These are phyloP conservation scores for Protobothrops mucrosquamatus DNA, from an alignment of 2,113 vertebrate species.

Conservation along the genomic window DNA sequence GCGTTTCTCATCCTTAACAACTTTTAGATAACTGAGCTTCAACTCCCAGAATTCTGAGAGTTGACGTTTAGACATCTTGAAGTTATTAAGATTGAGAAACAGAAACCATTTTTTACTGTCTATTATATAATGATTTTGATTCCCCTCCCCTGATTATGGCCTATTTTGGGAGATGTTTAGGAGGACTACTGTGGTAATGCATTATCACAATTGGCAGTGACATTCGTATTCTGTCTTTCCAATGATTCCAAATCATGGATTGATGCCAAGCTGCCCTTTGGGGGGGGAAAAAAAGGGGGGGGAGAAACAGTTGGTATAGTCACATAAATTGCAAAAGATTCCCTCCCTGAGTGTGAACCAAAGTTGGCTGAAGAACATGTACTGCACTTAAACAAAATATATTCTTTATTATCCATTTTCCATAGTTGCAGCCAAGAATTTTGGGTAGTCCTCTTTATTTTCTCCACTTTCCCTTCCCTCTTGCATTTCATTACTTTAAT, in stretches of 20 bases:
- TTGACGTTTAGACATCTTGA: not conserved
- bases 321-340: conserved; percentile 30
- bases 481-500: conserved; percentile 25
- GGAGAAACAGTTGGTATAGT: conserved; percentile 37
- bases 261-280: conserved; percentile 36
- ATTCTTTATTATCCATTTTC: conserved; percentile 52
- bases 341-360: conserved; percentile 38
- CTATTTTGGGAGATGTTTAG: conserved; percentile 5
- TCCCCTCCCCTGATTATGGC: not conserved
- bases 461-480: conserved; percentile 33
- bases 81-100: not conserved
- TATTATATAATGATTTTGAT: not conserved
- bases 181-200: conserved; percentile 1
- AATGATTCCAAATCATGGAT: conserved; percentile 27
- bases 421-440: conserved; percentile 50
- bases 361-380: conserved; percentile 50
- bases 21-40: not conserved
- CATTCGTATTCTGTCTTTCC: conserved; percentile 25
- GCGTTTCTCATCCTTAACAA: not conserved
- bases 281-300: not conserved
- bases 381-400: conserved; percentile 52
- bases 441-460: conserved; percentile 28
- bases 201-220: conserved; percentile 12
- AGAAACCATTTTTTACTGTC: not conserved
- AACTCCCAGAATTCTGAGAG: not conserved